phyloP scores from a whole-genome alignment of 2,888 invertebrate species.

The Helleia helle region DNA sequence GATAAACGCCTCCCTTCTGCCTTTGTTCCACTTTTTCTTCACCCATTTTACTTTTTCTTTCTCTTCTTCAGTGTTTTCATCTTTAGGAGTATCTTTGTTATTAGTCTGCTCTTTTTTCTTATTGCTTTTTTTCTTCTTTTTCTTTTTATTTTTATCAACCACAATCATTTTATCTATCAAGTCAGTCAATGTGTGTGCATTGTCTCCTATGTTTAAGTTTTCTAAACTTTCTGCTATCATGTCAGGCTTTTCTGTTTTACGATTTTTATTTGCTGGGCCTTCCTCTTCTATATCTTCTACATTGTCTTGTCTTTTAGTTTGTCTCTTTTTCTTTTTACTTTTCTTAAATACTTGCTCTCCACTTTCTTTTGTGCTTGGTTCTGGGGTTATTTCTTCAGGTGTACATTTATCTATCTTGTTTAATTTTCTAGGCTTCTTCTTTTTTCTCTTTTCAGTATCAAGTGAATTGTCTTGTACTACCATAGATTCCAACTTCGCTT shows the following conservation, averaged over 20 bases:
- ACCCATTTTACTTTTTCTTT: conserved; percentile 51
- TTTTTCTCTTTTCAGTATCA: conserved; percentile 9
- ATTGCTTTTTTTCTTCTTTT: conserved; percentile 35
- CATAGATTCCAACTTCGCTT: conserved; percentile 18
- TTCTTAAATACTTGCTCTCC: neutral
- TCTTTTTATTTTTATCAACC: conserved; percentile 45
- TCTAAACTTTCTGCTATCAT: conserved; percentile 43
- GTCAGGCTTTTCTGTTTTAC: conserved; percentile 40
- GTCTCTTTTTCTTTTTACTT: conserved; percentile 39
- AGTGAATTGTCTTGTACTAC: conserved; percentile 9
- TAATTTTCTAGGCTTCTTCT: conserved; percentile 11
- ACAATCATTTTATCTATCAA: conserved; percentile 57
- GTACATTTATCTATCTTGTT: neutral
- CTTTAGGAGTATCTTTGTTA: conserved; percentile 9
- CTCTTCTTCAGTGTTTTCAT: conserved; percentile 28
- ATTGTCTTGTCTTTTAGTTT: conserved; percentile 18
- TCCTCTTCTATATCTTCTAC: conserved; percentile 30
- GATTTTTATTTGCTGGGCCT: conserved; percentile 35
- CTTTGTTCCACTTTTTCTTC: conserved; percentile 57
- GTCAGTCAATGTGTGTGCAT: conserved; percentile 46
- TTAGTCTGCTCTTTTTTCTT: conserved; percentile 21
- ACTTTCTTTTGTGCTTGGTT: neutral
- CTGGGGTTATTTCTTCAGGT: neutral
- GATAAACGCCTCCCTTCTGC: conserved; percentile 34
- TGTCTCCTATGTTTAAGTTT: conserved; percentile 53